These are phyloP conservation scores for Gephyroberyx darwinii DNA, from an alignment of 2,797 vertebrate genomes.

Conservation along the genomic window DNA sequence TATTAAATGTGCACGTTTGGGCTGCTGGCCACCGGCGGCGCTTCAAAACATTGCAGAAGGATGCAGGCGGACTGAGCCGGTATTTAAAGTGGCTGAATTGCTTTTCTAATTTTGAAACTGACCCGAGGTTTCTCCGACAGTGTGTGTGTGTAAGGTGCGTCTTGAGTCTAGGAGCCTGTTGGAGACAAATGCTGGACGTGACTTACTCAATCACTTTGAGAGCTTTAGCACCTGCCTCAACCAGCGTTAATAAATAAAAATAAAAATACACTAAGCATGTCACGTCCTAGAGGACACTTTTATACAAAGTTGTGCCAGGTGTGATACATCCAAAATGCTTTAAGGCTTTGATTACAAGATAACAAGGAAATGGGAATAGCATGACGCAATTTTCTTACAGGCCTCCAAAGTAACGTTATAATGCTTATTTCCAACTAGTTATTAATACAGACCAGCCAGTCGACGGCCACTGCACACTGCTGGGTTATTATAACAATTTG, in stretches of 20 bases:
- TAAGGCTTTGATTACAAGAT: no score
- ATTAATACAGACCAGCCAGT: rapidly evolving
- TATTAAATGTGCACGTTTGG: neutral
- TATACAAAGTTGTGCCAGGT: no score
- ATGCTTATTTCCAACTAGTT: no score
- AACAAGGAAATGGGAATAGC: no score
- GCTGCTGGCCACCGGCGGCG: conserved; percentile 33
- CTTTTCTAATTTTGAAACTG: neutral
- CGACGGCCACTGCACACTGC: neutral
- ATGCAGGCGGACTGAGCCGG: neutral
- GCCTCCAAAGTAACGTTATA: no score
- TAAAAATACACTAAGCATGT: neutral
- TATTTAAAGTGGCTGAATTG: conserved; percentile 40
- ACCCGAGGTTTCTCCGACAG: neutral
- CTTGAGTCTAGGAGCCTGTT: neutral
- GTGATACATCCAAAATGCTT: no score
- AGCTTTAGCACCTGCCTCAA: rapidly evolving
- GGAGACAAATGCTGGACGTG: neutral
- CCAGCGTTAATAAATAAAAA: neutral
- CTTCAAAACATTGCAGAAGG: conserved; percentile 18
- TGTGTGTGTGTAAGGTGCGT: no score
- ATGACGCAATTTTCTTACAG: no score
- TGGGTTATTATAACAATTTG: neutral
- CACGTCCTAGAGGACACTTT: no score
- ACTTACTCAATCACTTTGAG: neutral